Conservation (phyloP, 2,113 vertebrate genomes). For the Cricetomys ansorgei region DNA sequence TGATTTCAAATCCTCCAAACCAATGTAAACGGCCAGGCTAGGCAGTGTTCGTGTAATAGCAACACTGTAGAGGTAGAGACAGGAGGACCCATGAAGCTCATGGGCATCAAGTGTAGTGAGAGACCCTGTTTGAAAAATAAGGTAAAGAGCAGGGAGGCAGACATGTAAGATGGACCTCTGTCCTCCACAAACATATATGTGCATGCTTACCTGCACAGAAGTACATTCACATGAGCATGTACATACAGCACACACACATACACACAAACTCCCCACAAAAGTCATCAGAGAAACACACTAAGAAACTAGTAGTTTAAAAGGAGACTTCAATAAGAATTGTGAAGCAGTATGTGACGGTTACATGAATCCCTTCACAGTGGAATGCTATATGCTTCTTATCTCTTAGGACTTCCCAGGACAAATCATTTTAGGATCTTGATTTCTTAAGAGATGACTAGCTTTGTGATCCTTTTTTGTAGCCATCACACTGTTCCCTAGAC, state of each 20-base stretch:
- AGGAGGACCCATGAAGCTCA: neutral
- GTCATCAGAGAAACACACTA: neutral
- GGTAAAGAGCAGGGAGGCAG: neutral
- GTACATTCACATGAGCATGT: neutral
- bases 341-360: neutral
- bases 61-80: neutral
- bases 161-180: neutral
- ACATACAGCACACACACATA: neutral
- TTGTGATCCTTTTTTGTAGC: neutral
- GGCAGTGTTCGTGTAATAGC: neutral
- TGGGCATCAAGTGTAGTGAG: neutral
- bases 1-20: neutral
- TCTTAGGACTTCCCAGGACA: neutral
- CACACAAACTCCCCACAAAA: neutral
- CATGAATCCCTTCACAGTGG: neutral
- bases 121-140: neutral
- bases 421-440: neutral
- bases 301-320: neutral
- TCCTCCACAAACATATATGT: no score
- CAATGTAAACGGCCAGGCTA: neutral
- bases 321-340: neutral
- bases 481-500: neutral
- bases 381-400: neutral
- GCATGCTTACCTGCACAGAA: neutral
- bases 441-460: neutral